Conservation (phyloP, 2,888 invertebrate species). For the Euproctis similis region DNA sequence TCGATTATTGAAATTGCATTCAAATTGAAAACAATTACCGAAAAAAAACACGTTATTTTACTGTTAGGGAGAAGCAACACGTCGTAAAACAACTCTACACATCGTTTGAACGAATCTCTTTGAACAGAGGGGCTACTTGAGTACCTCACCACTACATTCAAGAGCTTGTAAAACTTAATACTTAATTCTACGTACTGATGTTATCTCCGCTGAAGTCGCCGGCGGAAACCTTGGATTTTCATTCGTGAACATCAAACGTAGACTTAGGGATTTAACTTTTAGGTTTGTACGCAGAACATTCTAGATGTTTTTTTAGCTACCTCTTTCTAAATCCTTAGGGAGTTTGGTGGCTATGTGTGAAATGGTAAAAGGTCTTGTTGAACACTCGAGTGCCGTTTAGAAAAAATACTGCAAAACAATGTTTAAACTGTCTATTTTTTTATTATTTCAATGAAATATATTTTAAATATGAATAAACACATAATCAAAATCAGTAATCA, state of each 20-base stretch:
- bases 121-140: slow-evolving; percentile 5
- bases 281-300: too few species aligned
- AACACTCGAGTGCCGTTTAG: slow-evolving; percentile 42
- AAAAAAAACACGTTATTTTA: too few species aligned
- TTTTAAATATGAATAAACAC: too few species aligned
- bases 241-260: slow-evolving; percentile 24
- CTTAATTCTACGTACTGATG: slow-evolving; percentile 33
- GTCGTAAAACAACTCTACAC: slow-evolving; percentile 13
- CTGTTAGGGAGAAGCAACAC: slow-evolving; percentile 9
- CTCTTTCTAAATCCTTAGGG: slow-evolving; percentile 53
- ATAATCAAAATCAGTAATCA: too few species aligned
- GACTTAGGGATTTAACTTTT: too few species aligned
- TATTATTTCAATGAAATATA: too few species aligned
- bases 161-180: slow-evolving; percentile 43
- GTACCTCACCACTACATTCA: slow-evolving; percentile 12
- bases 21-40: too few species aligned
- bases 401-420: too few species aligned
- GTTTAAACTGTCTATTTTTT: too few species aligned
- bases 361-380: slow-evolving; percentile 52
- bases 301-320: too few species aligned
- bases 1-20: too few species aligned
- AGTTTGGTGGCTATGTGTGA: slow-evolving; percentile 34
- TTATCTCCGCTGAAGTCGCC: slow-evolving; percentile 31
- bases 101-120: slow-evolving; percentile 16
- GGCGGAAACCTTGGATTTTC: slow-evolving; percentile 39